Conservation (phyloP, 2,888 invertebrate genomes). For the Philonicus albiceps region DNA sequence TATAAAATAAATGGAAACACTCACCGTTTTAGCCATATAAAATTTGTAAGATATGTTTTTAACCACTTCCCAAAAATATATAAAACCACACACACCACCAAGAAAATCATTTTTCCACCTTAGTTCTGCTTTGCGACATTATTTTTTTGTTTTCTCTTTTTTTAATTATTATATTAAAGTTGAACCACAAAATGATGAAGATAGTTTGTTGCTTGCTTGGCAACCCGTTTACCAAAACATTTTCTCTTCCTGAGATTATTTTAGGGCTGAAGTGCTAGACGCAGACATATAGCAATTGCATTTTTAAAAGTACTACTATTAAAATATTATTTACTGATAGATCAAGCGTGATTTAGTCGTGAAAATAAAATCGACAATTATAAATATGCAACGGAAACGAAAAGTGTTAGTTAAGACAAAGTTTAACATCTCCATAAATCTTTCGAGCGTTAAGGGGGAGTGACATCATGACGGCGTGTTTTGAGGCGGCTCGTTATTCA, state of each 20-base stretch:
- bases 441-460: too few species aligned
- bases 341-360: background rate
- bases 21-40: slow-evolving; percentile 62
- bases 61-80: slow-evolving; percentile 38
- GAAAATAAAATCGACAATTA: background rate
- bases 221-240: slow-evolving; percentile 24
- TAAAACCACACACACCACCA: slow-evolving; percentile 42
- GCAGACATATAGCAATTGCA: slow-evolving; percentile 26
- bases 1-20: slow-evolving; percentile 54
- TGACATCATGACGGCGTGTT: too few species aligned
- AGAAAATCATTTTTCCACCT: slow-evolving; percentile 13
- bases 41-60: slow-evolving; percentile 44
- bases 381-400: background rate
- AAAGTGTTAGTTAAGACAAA: background rate
- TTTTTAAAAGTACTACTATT: background rate
- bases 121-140: slow-evolving; percentile 11
- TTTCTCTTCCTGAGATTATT: background rate
- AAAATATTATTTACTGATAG: slow-evolving; percentile 10
- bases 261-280: slow-evolving; percentile 31
- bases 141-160: background rate
- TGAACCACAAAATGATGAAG: slow-evolving; percentile 30
- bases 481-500: too few species aligned
- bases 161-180: slow-evolving; percentile 13
- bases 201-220: background rate
- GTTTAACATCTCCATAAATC: too few species aligned